Evolutionary conservation across 2,797 vertebrate genomes (phyloP).

Genomic region (Hoplostethus atlanticus): DNA sequence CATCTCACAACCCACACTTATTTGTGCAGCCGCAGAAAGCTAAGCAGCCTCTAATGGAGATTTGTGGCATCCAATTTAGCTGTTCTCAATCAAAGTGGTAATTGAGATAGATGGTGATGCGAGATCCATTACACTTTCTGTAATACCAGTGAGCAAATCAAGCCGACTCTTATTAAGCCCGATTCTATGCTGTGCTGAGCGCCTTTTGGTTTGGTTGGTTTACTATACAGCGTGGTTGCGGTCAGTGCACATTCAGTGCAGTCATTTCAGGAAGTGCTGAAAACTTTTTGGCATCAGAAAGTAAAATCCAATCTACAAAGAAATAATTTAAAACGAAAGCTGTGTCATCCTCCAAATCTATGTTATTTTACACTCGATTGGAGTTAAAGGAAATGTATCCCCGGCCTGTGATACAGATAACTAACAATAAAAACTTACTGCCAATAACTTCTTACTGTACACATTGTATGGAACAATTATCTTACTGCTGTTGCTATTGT

Average conservation of each 20-base stretch:
- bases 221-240: conserved; percentile 26
- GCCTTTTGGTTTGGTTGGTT: conserved; percentile 38
- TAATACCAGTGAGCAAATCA: conserved; percentile 69
- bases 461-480: background rate
- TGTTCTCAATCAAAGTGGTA: conserved; percentile 66
- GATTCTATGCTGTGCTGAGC: conserved; percentile 59
- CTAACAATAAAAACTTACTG: too few relatives aligned
- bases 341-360: conserved; percentile 50
- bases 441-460: conserved; percentile 11
- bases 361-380: conserved; percentile 23
- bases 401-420: background rate
- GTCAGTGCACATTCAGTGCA: conserved; percentile 57
- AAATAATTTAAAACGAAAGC: conserved; percentile 43
- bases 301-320: conserved; percentile 32
- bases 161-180: conserved; percentile 27
- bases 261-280: conserved; percentile 33
- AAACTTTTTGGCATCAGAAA: conserved; percentile 34
- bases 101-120: conserved; percentile 80
- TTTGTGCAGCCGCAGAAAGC: conserved; percentile 61
- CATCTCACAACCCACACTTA: conserved; percentile 47
- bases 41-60: conserved; percentile 63
- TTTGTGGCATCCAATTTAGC: conserved; percentile 65
- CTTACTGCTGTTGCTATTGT: too few relatives aligned
- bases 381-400: conserved; percentile 24
- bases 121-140: conserved; percentile 72